Conservation (phyloP, 2,113 vertebrate genomes). For the Sturnira hondurensis region DNA sequence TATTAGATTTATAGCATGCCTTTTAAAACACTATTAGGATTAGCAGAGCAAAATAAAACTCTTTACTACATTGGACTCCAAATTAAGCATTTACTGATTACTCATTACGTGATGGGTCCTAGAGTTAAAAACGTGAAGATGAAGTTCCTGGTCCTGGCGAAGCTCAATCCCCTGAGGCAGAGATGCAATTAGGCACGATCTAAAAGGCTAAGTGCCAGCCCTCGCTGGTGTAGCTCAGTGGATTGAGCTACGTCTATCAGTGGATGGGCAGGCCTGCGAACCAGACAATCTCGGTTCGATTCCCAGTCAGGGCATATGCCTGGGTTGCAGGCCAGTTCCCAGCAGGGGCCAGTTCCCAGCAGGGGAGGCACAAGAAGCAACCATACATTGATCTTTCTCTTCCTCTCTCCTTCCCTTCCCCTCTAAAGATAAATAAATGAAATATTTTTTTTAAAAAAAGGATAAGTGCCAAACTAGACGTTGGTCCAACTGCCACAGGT, state of each 20-base stretch:
- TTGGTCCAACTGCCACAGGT: not conserved
- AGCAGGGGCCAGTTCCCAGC: too few species aligned
- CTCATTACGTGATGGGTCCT: not conserved
- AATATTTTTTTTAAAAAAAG: too few species aligned
- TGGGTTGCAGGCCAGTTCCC: too few species aligned
- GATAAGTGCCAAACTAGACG: not conserved
- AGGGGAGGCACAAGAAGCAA: too few species aligned
- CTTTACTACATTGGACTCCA: not conserved
- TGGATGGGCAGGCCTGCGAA: too few species aligned
- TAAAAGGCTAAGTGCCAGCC: not conserved
- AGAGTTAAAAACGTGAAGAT: not conserved
- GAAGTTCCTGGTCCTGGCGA: not conserved
- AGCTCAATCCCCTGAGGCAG: not conserved
- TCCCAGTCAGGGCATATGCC: too few species aligned
- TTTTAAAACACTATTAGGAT: conserved; percentile 21
- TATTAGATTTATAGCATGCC: not conserved
- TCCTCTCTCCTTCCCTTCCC: too few species aligned
- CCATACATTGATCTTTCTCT: too few species aligned
- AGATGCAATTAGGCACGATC: not conserved
- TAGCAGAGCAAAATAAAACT: conserved; percentile 33
- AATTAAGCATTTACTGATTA: not conserved
- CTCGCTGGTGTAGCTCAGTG: too few species aligned
- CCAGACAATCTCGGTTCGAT: too few species aligned
- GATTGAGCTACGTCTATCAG: too few species aligned
- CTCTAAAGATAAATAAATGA: too few species aligned